Percentiles rank a stretch among this genome's conserved stretches.
These are phyloP conservation scores for Cephonodes hylas DNA, from an alignment of 2,888 invertebrate genomes.

Conservation along the genomic window DNA sequence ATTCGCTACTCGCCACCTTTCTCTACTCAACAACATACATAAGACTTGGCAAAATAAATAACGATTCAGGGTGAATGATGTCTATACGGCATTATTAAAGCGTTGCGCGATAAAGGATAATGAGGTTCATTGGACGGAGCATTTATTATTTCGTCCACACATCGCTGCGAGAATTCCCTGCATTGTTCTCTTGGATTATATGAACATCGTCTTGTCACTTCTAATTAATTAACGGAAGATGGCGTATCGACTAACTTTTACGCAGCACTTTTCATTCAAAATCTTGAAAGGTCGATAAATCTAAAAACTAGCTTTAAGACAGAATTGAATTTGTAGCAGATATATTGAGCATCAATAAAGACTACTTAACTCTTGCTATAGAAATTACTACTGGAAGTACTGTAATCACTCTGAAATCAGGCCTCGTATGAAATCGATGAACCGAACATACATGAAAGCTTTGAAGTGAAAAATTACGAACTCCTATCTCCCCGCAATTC, in stretches of 20 bases:
- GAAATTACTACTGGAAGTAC: too few species aligned
- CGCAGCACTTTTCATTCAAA: too few species aligned
- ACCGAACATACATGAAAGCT: background rate
- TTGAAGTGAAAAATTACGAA: background rate
- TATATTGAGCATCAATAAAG: too few species aligned
- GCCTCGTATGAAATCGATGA: too few species aligned
- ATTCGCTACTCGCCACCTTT: too few species aligned
- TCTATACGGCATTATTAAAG: background rate
- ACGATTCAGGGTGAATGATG: background rate
- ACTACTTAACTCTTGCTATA: too few species aligned
- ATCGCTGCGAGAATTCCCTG: background rate
- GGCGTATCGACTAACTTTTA: background rate
- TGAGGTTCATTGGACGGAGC: background rate
- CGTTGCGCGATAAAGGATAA: background rate
- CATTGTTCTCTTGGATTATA: background rate
- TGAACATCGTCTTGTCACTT: background rate
- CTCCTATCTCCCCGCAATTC: background rate
- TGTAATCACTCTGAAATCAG: background rate
- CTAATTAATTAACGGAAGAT: background rate
- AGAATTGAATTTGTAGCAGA: too few species aligned
- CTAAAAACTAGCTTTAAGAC: too few species aligned
- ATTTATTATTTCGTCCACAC: background rate
- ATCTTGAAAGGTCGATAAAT: too few species aligned
- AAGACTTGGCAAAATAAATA: background rate
- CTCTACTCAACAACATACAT: too few species aligned